Evolutionary conservation across 2,113 vertebrate species (phyloP), one percentile per base, ranked within the genome.

Genomic region (Scolopax mira): DNA sequence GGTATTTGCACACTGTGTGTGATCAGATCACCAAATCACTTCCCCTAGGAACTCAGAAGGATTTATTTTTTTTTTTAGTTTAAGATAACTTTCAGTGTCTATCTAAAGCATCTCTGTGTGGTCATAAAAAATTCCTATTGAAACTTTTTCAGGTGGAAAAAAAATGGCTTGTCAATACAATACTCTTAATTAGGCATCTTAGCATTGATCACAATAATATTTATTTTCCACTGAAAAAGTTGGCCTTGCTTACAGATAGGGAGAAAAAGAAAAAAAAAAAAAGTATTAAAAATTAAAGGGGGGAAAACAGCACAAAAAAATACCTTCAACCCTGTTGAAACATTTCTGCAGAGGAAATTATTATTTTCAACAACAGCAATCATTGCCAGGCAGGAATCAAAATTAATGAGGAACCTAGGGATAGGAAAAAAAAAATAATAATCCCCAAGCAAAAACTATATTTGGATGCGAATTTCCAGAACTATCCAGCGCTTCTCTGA

Each of bases 391-490:
- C 67, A 58, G 75, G 21, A 60, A 42, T 83, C 69, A 77, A 83
- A 88, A 69, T 71, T 91, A 90, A 86, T 39, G 60, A 93, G 67
- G 18, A 88, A 66, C 67, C 51, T 30, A 39, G 30, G 61, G n/a
- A 89, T 19, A 8, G 6, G 28, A 19, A 27, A 6, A 13, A 21
- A 67, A 69, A 31, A 42, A 60, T 60, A 60, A 60, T 60, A 55
- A 11, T 62, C 24, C 18, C 24, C 33, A 69, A 64, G 57, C 28
- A 64, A 24, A 64, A 83, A 13, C 15, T 85, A 1, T 31, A 61
- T 80, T n/a, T 48, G n/a, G 41, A 57, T 73, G n/a, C 9, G 8
- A 7, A 55, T 41, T 61, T 79, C 33, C 19, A 55, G n/a, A 33
- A 71, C 23, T 23, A 64, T 0, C 0, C 54, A 46, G 41, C 1